Percentiles rank a stretch among this genome's conserved stretches.
These are phyloP conservation scores for Periphyllus acericola DNA, from an alignment of 2,888 invertebrate genomes.

Conservation along the genomic window DNA sequence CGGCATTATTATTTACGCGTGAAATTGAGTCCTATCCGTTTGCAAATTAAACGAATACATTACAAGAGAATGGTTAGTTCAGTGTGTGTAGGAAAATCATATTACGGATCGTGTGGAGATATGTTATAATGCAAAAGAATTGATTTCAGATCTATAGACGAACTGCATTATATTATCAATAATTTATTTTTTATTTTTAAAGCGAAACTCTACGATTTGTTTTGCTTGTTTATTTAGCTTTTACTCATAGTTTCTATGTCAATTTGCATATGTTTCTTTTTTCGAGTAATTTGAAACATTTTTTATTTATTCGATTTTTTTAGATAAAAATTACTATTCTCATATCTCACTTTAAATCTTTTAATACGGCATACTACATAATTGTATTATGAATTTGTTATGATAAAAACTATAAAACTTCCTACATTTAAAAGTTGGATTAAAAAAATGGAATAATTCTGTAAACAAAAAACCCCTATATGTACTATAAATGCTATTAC, in stretches of 20 bases:
- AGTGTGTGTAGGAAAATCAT: background rate
- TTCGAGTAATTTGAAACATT: background rate
- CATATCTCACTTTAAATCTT: background rate
- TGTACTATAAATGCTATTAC: too few species aligned
- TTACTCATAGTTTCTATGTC: background rate
- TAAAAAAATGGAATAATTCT: too few species aligned
- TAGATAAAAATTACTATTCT: background rate
- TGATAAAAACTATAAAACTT: too few species aligned
- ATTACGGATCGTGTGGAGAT: background rate
- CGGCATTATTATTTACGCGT: background rate
- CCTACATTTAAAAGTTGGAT: too few species aligned
- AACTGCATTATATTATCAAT: background rate
- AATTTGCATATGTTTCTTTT: background rate
- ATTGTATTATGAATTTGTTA: too few species aligned
- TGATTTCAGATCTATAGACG: background rate
- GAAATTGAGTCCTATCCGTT: background rate
- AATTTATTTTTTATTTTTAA: background rate
- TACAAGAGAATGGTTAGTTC: background rate
- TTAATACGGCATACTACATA: too few species aligned
- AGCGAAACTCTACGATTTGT: background rate
- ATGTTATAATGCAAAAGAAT: background rate
- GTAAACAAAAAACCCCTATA: too few species aligned
- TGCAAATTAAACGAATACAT: background rate
- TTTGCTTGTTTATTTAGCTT: background rate
- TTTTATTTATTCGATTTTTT: background rate